Base-by-base conservation (phyloP, 2,113 vertebrate species). In the Cyphomyrus discorhynchus region DNA sequence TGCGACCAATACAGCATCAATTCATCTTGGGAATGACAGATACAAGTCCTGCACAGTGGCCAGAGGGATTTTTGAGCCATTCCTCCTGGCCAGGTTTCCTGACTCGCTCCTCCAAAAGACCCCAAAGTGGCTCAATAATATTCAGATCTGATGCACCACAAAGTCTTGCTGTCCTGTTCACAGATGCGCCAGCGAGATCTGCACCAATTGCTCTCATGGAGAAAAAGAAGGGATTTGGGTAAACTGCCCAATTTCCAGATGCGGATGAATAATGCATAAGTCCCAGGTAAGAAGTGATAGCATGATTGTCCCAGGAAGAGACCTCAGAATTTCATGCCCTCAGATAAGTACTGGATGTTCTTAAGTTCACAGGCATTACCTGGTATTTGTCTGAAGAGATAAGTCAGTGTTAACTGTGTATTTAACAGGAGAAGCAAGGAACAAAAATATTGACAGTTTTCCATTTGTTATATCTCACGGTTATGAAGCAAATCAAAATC, bases 401-500 rank as follows among this genome's bases (percentile, higher is more conserved):
- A 35, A 2, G 70, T 35, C 70, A 7, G 5, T 77, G 31, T 39
- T 77, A 39, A 77, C 6, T 15, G 70, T 31, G 31, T 77, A 77
- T 77, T 24, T 77, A 77, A 39, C 13, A 5, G 70, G 70, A 77
- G 70, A 39, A 39, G 31, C 31, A 39, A 77, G 70, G 35, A 3
- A 35, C 31, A 39, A 17, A 77, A 77, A 77, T 77, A 17, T 39
- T 35, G 70, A 39, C 70, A 77, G 31, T 39, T 39, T 77, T 77
- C 70, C 3, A 13, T 74, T 74, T 74, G 66, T 74, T 74, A 74
- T 15, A 35, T 74, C 3, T 66, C 35, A 70, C 21, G 58, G 58
- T 88, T 58, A 74, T 49, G 62, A 74, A 84, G 42, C 45, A 88
- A 62, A 88, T 74, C 47, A 47, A 74, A 17, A 88, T 88, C 39